Base-by-base conservation (phyloP, 2,888 invertebrate species). In the Acanthosepion esculentum region DNA sequence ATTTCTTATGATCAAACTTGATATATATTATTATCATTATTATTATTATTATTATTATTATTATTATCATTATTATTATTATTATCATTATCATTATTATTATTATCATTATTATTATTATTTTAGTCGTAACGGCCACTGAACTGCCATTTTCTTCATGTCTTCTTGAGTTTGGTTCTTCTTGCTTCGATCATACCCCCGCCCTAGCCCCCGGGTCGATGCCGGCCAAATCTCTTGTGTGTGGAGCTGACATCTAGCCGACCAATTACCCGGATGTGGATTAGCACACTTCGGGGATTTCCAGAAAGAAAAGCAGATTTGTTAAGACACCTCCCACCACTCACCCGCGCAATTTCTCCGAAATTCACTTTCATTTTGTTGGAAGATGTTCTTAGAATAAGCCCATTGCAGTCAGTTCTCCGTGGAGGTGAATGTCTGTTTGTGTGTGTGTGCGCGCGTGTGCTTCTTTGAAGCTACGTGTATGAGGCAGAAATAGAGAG, bases 151-250 rank as follows among this genome's bases (percentile, higher is more conserved):
- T 78, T 78, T 78, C 78, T 78, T n/a, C n/a, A 15, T 15, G 55
- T 55, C 55, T 55, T 78, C n/a, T 78, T 29, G 78, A 78, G n/a
- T 78, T 12, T 8, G 7, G 12, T n/a, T n/a, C 78, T 78, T 78
- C 78, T 29, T n/a, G 15, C 15, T 8, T 12, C 29, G 29, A 7
- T 15, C 10, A n/a, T 10, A 3, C n/a, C 78, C n/a, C n/a, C 78
- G 0, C 8, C 29, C n/a, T 8, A 1, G n/a, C 78, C 10, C 78
- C n/a, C 10, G n/a, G 78, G 29, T 78, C 78, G 78, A 78, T 78
- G 78, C 78, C 78, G 78, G 78, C 78, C 78, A 78, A 78, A 78
- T 78, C 78, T n/a, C 78, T 78, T 78, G 78, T 78, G 78, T 78
- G 78, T 78, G 78, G 78, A 78, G 78, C 78, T 78, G 78, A 78